Conservation (phyloP, 2,797 vertebrate genomes). For the Ctenopoma multispine region DNA sequence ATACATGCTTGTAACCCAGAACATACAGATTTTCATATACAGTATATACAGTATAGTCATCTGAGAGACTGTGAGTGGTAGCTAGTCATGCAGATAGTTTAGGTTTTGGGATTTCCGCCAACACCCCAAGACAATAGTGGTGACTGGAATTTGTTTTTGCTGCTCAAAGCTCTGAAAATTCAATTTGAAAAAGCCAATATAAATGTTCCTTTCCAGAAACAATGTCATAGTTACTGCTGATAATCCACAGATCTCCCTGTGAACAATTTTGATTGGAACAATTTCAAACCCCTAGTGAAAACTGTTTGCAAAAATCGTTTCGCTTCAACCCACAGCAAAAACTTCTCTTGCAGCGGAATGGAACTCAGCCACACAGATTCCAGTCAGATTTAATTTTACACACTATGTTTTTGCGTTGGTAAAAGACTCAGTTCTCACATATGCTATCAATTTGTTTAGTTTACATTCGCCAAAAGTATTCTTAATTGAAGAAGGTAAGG, state of each 20-base stretch:
- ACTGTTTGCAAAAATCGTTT: slow-evolving; percentile 9
- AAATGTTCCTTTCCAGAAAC: slow-evolving; percentile 24
- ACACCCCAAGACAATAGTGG: neutral
- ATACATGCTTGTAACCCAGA: neutral
- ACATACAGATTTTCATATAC: neutral
- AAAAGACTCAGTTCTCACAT: neutral
- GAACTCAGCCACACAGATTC: slow-evolving; percentile 16
- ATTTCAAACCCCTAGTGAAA: slow-evolving; percentile 33
- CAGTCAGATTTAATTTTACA: slow-evolving; percentile 26
- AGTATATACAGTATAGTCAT: neutral
- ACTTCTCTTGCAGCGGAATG: slow-evolving; percentile 20
- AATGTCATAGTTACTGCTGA: slow-evolving; percentile 26
- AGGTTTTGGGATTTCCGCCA: slow-evolving; percentile 3
- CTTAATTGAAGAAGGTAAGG: neutral
- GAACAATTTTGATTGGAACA: slow-evolving; percentile 29
- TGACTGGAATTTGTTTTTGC: neutral
- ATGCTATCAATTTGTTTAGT: neutral
- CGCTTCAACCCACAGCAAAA: slow-evolving; percentile 29
- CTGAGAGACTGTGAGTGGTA: neutral
- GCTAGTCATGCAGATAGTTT: slow-evolving; percentile 12
- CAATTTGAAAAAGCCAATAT: slow-evolving; percentile 7
- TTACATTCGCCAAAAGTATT: neutral
- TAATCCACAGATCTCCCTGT: slow-evolving; percentile 31
- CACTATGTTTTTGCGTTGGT: slow-evolving; percentile 17
- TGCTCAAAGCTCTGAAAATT: slow-evolving; percentile 8